Evolutionary conservation across 2,888 invertebrate species (phyloP).

Genomic region (Pomacea canaliculata): DNA sequence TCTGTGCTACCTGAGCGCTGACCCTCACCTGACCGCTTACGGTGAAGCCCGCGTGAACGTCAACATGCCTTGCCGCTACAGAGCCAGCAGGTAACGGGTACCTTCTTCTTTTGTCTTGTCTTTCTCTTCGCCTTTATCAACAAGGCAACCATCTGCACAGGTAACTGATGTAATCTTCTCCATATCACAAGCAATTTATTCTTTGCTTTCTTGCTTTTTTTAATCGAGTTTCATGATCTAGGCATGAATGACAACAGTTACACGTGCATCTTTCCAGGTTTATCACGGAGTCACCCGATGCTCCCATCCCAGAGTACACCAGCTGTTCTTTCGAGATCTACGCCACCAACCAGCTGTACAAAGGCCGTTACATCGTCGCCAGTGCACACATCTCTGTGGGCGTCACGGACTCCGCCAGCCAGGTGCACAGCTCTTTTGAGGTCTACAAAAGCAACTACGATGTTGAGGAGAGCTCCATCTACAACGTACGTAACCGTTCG

Average conservation of each 20-base stretch:
- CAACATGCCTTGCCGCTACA: slow-evolving; percentile 10
- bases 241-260: too few species aligned
- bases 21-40: neutral
- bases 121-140: too few species aligned
- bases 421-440: slow-evolving; percentile 2
- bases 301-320: too few species aligned
- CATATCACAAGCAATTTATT: too few species aligned
- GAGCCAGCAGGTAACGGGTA: neutral
- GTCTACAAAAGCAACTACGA: slow-evolving; percentile 13
- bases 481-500: neutral
- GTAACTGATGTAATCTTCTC: too few species aligned
- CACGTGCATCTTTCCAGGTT: too few species aligned
- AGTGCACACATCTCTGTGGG: slow-evolving; percentile 21
- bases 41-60: neutral
- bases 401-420: neutral
- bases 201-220: too few species aligned
- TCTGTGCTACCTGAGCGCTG: slow-evolving; percentile 7
- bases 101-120: too few species aligned
- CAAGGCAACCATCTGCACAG: too few species aligned
- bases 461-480: neutral
- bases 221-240: too few species aligned
- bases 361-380: slow-evolving; percentile 8
- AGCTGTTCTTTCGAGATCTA: slow-evolving; percentile 13
- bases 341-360: slow-evolving; percentile 15
- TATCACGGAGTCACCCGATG: too few species aligned